phyloP scores from a whole-genome alignment of 2,888 invertebrate species.

The Leptopterna dolabrata region DNA sequence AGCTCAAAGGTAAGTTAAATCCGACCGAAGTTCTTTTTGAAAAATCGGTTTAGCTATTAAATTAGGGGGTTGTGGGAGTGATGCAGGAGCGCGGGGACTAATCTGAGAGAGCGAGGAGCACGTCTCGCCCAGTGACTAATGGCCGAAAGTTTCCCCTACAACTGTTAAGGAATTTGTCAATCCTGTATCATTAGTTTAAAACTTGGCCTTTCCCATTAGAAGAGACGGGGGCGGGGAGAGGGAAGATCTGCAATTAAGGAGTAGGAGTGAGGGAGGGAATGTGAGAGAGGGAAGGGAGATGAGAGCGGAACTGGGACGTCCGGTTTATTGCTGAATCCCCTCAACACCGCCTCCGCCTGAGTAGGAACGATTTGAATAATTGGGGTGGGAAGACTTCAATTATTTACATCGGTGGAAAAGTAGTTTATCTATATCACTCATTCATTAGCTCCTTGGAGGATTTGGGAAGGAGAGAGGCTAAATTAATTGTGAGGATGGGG shows the following conservation, averaged over 20 bases:
- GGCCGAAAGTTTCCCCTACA: conserved; percentile 38
- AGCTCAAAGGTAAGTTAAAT: conserved; percentile 37
- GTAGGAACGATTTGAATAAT: background rate
- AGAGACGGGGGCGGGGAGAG: background rate
- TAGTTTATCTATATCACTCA: background rate
- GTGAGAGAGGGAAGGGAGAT: background rate
- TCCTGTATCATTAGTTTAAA: conserved; percentile 48
- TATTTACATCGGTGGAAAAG: background rate
- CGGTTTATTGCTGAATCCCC: background rate
- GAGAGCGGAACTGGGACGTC: background rate
- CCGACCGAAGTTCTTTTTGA: conserved; percentile 17
- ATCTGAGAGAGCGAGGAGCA: conserved; percentile 10
- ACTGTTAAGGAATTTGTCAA: conserved; percentile 46
- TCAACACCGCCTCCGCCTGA: background rate
- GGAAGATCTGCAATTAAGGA: conserved; percentile 18
- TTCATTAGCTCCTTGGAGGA: background rate
- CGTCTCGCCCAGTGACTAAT: conserved; percentile 39
- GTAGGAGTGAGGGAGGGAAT: background rate
- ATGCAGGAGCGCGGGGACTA: background rate
- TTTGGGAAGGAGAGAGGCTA: background rate
- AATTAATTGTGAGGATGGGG: background rate
- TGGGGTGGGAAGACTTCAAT: background rate
- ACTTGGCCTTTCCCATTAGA: conserved; percentile 38
- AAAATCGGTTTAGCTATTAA: conserved; percentile 37
- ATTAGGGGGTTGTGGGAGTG: background rate